Conservation (phyloP, 2,888 invertebrate genomes). For the Ennomos erosarius region DNA sequence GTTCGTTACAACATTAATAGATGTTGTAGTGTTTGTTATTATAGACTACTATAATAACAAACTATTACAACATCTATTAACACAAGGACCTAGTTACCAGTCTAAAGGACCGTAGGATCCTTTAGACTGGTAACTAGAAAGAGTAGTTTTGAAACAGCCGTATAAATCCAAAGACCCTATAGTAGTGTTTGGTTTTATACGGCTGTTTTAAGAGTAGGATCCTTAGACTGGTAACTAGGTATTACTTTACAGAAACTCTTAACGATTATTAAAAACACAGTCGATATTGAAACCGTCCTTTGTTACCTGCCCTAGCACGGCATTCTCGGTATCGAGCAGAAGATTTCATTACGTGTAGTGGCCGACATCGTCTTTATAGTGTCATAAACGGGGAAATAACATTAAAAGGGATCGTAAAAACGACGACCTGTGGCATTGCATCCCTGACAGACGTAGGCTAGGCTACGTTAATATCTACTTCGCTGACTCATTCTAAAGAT, state of each 20-base stretch:
- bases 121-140: too few species aligned
- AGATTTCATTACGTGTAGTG: conserved; percentile 85
- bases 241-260: not conserved
- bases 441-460: conserved; percentile 62
- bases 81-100: too few species aligned
- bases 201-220: too few species aligned
- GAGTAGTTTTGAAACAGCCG: too few species aligned
- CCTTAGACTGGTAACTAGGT: too few species aligned
- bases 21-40: too few species aligned
- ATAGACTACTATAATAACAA: too few species aligned
- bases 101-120: too few species aligned
- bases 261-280: conserved; percentile 22
- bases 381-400: conserved; percentile 83
- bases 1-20: too few species aligned
- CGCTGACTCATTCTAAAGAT: conserved; percentile 37
- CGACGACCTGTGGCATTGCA: conserved; percentile 82
- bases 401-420: conserved; percentile 80
- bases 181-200: too few species aligned
- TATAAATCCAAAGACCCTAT: too few species aligned
- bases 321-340: conserved; percentile 77
- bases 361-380: conserved; percentile 82
- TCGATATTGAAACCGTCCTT: conserved; percentile 39
- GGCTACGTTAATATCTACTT: conserved; percentile 56
- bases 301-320: conserved; percentile 49
- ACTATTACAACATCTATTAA: too few species aligned